Evolutionary conservation across 2,113 vertebrate genomes (phyloP).

Genomic region (Zootoca vivipara): DNA sequence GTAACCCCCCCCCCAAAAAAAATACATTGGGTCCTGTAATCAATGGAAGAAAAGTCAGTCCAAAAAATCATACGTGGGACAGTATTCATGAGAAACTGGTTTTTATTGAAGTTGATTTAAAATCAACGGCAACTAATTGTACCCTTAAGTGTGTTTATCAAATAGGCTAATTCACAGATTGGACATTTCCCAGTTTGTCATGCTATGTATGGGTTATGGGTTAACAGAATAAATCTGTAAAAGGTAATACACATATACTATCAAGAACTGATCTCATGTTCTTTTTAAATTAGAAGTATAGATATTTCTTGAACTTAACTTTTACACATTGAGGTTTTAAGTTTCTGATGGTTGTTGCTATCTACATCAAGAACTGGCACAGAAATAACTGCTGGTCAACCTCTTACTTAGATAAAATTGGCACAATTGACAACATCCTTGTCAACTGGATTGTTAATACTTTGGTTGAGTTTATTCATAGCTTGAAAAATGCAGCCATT

Average conservation of each 20-base stretch:
- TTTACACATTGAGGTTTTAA: neutral
- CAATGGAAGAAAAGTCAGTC: neutral
- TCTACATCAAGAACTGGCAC: neutral
- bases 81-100: neutral
- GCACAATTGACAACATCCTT: neutral
- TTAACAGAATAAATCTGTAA: slow-evolving; percentile 9
- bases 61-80: neutral
- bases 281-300: slow-evolving; percentile 14
- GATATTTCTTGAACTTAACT: neutral
- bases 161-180: neutral
- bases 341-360: neutral
- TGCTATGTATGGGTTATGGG: neutral
- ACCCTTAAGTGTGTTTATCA: slow-evolving; percentile 6
- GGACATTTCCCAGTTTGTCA: neutral
- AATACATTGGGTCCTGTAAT: slow-evolving; percentile 1
- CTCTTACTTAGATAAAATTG: neutral
- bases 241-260: neutral
- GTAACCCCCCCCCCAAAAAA: neutral
- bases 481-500: neutral
- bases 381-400: neutral
- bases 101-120: neutral
- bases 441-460: neutral
- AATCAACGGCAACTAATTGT: neutral
- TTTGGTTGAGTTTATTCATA: neutral
- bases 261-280: neutral